Base-by-base conservation (phyloP, 2,888 invertebrate species). In the Drosophila buzzatii region DNA sequence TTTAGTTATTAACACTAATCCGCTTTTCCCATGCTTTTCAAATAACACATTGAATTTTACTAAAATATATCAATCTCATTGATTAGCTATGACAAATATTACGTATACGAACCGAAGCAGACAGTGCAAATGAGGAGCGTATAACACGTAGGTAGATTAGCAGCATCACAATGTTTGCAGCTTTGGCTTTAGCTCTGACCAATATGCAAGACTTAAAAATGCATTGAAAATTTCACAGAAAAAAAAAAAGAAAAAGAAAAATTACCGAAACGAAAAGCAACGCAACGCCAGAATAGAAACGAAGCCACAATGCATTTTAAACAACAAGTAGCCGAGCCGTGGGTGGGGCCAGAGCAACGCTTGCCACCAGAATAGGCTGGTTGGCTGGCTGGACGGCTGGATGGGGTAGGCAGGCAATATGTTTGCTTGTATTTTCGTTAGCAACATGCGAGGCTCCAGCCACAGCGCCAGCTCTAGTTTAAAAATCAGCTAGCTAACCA, bases 401-500 rank as follows among this genome's bases (percentile, higher is more conserved):
- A n/a, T n/a, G n/a, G n/a, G n/a, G n/a, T 1, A 18, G 4, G 16
- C 23, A 35, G 37, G 53, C 70, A 71, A 76, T 82, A 85, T 76
- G 88, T 73, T 81, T 68, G 83, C 85, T 58, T 78, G 82, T 87
- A 80, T 85, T 87, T 82, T 84, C 70, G 82, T 66, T 74, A 47
- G 82, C 76, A 78, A 79, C 87, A 85, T 80, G 82, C 67, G 72
- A 67, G 42, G 60, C 39, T 31, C 5, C 23, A 53, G 37, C 51
- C 1, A 1, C 51, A 51, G 31, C 31, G 10, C 0, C 49, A 71
- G 68, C 37, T 53, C 41, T 53, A 79, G 74, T 74, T 83, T 79
- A 66, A 80, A 85, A 88, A 88, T 88, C 86, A 83, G 77, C 79
- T 77, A 76, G 73, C 85, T 88, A 85, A 88, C 85, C 83, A 88